A percentile compares a stretch with the other conserved stretches of the same genome.
Conservation (phyloP, 2,113 vertebrate species). For the Bos indicus region DNA sequence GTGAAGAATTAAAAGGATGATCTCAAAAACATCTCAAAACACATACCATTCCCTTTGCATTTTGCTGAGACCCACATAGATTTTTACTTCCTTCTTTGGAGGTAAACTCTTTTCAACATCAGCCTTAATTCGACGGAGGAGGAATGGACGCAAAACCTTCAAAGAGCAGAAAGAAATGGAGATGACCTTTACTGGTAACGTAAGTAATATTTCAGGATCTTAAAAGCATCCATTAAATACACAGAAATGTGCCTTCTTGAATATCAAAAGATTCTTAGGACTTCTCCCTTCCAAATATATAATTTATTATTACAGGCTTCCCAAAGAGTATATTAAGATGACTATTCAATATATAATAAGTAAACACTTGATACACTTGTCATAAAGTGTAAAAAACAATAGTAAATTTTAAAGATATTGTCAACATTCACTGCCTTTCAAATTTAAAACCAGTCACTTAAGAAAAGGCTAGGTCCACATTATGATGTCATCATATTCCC, state of each 20-base stretch:
- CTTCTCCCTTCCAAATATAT: not conserved
- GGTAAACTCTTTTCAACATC: constrained; percentile 98
- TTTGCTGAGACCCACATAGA: constrained; percentile 98
- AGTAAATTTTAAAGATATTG: not conserved
- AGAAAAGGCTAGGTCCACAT: not conserved
- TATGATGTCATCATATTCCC: not conserved
- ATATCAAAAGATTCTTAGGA: not conserved
- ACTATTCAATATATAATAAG: not conserved
- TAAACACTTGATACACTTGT: not conserved
- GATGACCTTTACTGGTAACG: not conserved
- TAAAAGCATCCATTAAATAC: not conserved
- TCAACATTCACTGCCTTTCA: not conserved
- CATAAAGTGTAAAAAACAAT: not conserved
- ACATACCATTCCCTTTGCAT: constrained; percentile 98
- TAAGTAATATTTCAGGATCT: not conserved
- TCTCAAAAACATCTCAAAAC: not conserved
- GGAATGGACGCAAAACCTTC: constrained; percentile 95
- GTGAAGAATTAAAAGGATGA: not conserved
- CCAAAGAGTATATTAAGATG: not conserved
- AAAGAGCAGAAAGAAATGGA: not conserved
- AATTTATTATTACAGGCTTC: not conserved
- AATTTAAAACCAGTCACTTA: constrained; percentile 12
- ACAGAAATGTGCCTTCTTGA: not conserved
- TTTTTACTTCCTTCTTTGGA: constrained; percentile 98
- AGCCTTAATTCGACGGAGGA: constrained; percentile 97